Evolutionary conservation across 2,113 vertebrate species (phyloP), one percentile per base, ranked within the genome.

Genomic region (Pheucticus melanocephalus): DNA sequence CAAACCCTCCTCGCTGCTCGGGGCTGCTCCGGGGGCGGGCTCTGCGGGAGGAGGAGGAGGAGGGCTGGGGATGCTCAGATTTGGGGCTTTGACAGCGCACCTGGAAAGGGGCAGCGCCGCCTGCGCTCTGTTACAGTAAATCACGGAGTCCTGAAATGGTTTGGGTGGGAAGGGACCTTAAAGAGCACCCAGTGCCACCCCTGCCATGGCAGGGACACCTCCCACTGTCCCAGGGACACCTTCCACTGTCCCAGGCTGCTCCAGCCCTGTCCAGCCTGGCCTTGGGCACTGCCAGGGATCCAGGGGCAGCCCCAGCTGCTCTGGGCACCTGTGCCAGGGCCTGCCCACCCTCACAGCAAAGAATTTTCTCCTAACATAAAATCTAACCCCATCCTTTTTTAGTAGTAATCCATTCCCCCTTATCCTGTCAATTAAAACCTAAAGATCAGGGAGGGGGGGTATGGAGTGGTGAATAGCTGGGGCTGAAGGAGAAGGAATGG

Each of bases 191-290:
- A 0, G 16, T 53, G 1, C 53, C 61, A 22, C 16, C 24, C 28
- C 39, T 53, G 53, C 78, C 53, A 0, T 8, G 61, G 14, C 53
- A 82, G 78, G 39, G 86, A 60, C 61, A n/a, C 13, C 30, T 68
- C 2, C 39, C 16, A 7, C n/a, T 13, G 1, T 1, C 17, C 17
- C 79, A 31, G 63, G 11, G 42, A 44, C 60, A 30, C 19, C 28
- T 68, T 2, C 53, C 24, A 6, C n/a, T 9, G 1, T 1, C 17
- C 17, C 79, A 23, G 54, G 10, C 27, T 68, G n/a, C 21, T 47
- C 54, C 2, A 64, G 25, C 35, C 40, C 16, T 0, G 0, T 12
- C 35, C 61, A 35, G 0, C n/a, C 54, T 19, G 40, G 14, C 61
- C 70, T 12, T 12, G 63, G 63, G 1, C 54, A 23, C 15, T 48